phyloP scores from a whole-genome alignment of 2,888 invertebrate species.

The Ptychoptera albimana region DNA sequence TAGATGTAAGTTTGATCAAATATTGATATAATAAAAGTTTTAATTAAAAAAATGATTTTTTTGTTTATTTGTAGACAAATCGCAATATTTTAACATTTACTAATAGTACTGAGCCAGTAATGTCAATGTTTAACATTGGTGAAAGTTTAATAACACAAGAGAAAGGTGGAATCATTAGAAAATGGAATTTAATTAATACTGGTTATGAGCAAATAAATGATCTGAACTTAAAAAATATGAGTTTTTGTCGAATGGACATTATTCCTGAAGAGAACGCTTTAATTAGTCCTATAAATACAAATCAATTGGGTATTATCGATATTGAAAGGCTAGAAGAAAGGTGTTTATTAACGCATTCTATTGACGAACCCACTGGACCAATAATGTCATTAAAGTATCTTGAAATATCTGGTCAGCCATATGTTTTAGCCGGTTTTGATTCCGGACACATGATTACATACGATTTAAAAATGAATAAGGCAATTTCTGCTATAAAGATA shows the following conservation, averaged over 20 bases:
- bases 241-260: conserved; percentile 53
- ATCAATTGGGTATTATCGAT: conserved; percentile 29
- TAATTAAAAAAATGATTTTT: neutral
- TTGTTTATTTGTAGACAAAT: conserved; percentile 3
- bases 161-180: conserved; percentile 52
- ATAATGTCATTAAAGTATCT: conserved; percentile 41
- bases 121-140: conserved; percentile 33
- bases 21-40: neutral
- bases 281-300: conserved; percentile 46
- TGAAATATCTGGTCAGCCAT: conserved; percentile 30
- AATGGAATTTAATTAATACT: conserved; percentile 43
- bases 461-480: conserved; percentile 46
- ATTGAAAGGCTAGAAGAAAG: conserved; percentile 26
- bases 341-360: neutral
- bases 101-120: conserved; percentile 29
- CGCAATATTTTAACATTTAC: conserved; percentile 1
- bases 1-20: conserved; percentile 40
- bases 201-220: conserved; percentile 41
- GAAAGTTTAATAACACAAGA: conserved; percentile 54
- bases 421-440: conserved; percentile 55
- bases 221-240: conserved; percentile 33
- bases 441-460: conserved; percentile 54
- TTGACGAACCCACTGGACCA: conserved; percentile 27
- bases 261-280: conserved; percentile 39
- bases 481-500: conserved; percentile 29